Evolutionary conservation across 2,888 invertebrate genomes (phyloP).

Genomic region (Patella caerulea): DNA sequence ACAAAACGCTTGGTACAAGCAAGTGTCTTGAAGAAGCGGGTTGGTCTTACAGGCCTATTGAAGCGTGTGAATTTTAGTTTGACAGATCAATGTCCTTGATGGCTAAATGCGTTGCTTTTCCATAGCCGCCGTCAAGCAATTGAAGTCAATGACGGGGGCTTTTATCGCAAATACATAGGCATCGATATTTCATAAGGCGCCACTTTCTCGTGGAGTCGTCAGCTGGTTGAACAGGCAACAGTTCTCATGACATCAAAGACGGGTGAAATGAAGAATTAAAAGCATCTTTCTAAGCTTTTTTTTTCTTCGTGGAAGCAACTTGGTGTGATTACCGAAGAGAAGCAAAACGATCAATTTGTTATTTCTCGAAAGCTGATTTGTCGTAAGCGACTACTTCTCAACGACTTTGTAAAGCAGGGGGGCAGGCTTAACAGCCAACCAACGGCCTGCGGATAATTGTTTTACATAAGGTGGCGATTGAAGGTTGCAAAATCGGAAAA

Average conservation of each 20-base stretch:
- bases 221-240: conserved; percentile 26
- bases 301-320: conserved; percentile 3
- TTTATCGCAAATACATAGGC: conserved; percentile 24
- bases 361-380: conserved; percentile 9
- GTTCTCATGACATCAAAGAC: conserved; percentile 35
- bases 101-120: conserved; percentile 9
- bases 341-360: conserved; percentile 5
- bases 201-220: conserved; percentile 18
- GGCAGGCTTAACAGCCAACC: conserved; percentile 1
- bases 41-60: conserved; percentile 5
- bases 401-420: conserved; percentile 8
- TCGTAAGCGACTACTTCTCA: conserved; percentile 10
- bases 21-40: conserved; percentile 1
- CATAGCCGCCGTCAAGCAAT: conserved; percentile 10
- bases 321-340: background rate
- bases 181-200: conserved; percentile 28
- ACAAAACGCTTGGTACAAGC: background rate
- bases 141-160: conserved; percentile 27
- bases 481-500: conserved; percentile 13
- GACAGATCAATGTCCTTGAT: background rate
- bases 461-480: conserved; percentile 13
- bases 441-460: conserved; percentile 1
- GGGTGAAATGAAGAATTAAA: conserved; percentile 31
- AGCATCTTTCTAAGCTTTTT: conserved; percentile 30
- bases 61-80: conserved; percentile 3